phyloP scores from a whole-genome alignment of 2,113 vertebrate species.

The Phaethornis superciliosus region DNA sequence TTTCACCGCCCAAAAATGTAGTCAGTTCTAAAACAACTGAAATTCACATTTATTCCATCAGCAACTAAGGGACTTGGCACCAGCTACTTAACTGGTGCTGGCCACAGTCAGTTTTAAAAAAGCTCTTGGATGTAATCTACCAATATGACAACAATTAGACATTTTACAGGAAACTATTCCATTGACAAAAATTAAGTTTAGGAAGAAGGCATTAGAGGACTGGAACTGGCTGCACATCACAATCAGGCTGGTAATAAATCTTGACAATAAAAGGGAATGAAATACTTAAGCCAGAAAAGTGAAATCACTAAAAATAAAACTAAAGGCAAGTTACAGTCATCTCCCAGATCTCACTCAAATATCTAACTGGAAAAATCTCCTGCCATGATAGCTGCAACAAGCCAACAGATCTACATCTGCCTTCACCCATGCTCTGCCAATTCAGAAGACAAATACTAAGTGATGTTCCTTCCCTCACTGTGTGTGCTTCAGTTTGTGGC shows the following conservation, averaged over 20 bases:
- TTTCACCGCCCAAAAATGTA: not conserved
- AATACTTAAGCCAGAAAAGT: conserved; percentile 48
- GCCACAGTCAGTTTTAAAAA: conserved; percentile 26
- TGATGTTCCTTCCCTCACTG: not conserved
- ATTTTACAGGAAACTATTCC: conserved; percentile 55
- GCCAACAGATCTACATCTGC: not conserved
- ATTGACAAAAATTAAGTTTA: conserved; percentile 64
- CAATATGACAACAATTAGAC: conserved; percentile 10
- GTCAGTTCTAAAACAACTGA: conserved; percentile 3
- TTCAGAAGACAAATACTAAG: conserved; percentile 1
- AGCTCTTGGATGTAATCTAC: not conserved
- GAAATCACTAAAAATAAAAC: conserved; percentile 66
- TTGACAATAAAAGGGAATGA: conserved; percentile 42
- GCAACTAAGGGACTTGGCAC: conserved; percentile 24
- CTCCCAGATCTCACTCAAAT: not conserved
- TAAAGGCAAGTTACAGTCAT: conserved; percentile 25
- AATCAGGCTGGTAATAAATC: conserved; percentile 42
- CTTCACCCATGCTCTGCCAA: not conserved
- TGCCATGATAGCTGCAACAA: not conserved
- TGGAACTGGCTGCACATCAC: conserved; percentile 44
- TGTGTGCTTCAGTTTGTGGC: not conserved
- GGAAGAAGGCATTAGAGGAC: conserved; percentile 8
- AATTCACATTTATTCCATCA: conserved; percentile 48
- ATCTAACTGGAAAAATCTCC: conserved; percentile 2
- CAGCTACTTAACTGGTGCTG: not conserved